These are phyloP conservation scores for Catocala nupta DNA, from an alignment of 2,888 invertebrate species.

Conservation along the genomic window DNA sequence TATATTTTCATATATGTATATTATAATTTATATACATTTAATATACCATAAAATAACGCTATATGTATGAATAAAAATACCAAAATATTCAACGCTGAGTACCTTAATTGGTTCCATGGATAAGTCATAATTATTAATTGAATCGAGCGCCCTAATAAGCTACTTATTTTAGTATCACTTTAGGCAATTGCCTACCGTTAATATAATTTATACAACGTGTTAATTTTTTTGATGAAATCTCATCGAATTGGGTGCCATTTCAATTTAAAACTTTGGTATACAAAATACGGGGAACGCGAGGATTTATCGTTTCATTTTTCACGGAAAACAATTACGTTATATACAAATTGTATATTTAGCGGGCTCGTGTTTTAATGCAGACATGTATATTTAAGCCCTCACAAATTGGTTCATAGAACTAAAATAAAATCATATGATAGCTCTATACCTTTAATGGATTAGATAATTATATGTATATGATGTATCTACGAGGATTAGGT, in stretches of 20 bases:
- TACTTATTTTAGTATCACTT: slow-evolving; percentile 79
- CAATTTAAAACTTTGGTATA: no score
- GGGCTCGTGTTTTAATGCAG: no score
- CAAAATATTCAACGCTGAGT: slow-evolving; percentile 47
- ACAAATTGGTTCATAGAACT: no score
- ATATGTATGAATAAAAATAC: slow-evolving; percentile 28
- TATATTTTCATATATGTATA: slow-evolving; percentile 3
- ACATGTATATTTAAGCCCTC: no score
- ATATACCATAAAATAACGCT: slow-evolving; percentile 16
- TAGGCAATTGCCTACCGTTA: slow-evolving; percentile 52
- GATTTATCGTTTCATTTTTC: background rate
- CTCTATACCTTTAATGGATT: no score
- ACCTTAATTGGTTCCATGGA: slow-evolving; percentile 69
- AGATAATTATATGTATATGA: no score
- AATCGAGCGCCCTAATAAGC: slow-evolving; percentile 59
- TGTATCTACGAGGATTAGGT: no score
- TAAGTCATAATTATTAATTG: slow-evolving; percentile 61
- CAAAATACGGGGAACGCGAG: no score
- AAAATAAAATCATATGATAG: no score
- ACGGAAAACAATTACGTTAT: no score
- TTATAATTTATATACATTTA: slow-evolving; percentile 22
- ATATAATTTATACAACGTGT: slow-evolving; percentile 37
- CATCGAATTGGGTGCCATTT: background rate
- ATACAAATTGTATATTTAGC: no score
- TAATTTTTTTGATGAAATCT: slow-evolving; percentile 14